These are phyloP conservation scores for Pseudopodoces humilis DNA, from an alignment of 2,113 vertebrate genomes.

Conservation along the genomic window DNA sequence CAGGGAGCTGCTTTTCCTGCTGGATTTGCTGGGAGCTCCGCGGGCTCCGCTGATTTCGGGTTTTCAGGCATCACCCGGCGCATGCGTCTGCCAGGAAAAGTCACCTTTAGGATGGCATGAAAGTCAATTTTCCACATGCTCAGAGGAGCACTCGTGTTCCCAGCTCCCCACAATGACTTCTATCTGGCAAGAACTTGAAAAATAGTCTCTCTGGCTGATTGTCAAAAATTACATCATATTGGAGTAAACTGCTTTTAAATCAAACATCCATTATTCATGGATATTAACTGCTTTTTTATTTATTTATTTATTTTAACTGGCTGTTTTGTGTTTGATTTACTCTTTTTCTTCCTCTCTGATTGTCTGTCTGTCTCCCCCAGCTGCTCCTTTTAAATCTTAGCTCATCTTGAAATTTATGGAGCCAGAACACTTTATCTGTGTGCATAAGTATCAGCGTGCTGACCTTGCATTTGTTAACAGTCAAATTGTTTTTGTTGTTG, in stretches of 20 bases:
- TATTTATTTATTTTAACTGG: slow-evolving; percentile 57
- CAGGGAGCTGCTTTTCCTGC: background rate
- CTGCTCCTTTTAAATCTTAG: slow-evolving; percentile 71
- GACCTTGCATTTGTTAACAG: slow-evolving; percentile 54
- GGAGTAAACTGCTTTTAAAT: slow-evolving; percentile 86
- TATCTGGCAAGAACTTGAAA: slow-evolving; percentile 83
- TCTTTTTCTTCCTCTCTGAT: slow-evolving; percentile 63
- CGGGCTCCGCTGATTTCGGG: background rate
- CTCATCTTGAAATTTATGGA: slow-evolving; percentile 76
- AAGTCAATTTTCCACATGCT: slow-evolving; percentile 73
- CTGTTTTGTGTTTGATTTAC: slow-evolving; percentile 78
- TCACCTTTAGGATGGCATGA: slow-evolving; percentile 74
- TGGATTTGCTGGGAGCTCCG: background rate
- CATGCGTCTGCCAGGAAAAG: slow-evolving; percentile 25
- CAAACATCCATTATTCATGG: slow-evolving; percentile 87
- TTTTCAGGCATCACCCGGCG: background rate
- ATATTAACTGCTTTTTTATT: slow-evolving; percentile 79
- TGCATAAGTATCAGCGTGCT: background rate
- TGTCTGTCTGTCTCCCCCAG: slow-evolving; percentile 58
- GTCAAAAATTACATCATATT: slow-evolving; percentile 94
- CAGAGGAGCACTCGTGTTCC: slow-evolving; percentile 38
- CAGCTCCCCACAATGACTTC: slow-evolving; percentile 81
- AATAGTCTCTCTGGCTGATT: slow-evolving; percentile 88
- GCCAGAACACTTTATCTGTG: slow-evolving; percentile 53
- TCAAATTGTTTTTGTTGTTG: slow-evolving; percentile 11